Evolutionary conservation across 1,140 invertebrate species (phyloP).

Genomic region (Carposina sasakii): DNA sequence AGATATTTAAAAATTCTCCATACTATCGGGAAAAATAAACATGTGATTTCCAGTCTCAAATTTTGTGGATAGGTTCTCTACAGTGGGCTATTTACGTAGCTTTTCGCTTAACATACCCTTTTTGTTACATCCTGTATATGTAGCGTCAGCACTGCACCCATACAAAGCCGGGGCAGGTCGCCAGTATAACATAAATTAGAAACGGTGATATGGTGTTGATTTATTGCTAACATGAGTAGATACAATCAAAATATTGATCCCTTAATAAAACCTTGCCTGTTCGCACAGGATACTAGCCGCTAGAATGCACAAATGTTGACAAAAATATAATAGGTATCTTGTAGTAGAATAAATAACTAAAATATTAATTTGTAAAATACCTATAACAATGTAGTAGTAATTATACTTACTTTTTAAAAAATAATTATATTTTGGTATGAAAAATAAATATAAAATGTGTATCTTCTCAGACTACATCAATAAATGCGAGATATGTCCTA

Average conservation of each 20-base stretch:
- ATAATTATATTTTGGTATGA: slow-evolving; percentile 14
- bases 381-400: background rate
- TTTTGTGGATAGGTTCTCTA: too few species aligned
- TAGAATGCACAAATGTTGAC: slow-evolving; percentile 50
- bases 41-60: too few species aligned
- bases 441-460: background rate
- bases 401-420: background rate
- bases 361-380: slow-evolving; percentile 9
- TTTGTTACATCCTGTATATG: background rate
- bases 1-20: too few species aligned
- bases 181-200: background rate
- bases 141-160: too few species aligned
- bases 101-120: background rate
- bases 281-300: slow-evolving; percentile 35
- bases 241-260: background rate
- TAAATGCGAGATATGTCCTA: too few species aligned
- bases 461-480: background rate
- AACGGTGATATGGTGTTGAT: background rate
- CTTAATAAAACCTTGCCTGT: slow-evolving; percentile 12
- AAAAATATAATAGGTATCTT: slow-evolving; percentile 20
- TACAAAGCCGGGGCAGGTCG: too few species aligned
- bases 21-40: too few species aligned
- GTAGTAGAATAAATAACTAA: slow-evolving; percentile 24
- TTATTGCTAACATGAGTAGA: background rate
- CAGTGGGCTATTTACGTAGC: background rate